A percentile compares a stretch with the other conserved stretches of the same genome.
These are phyloP conservation scores for Anthrax anthrax DNA, from an alignment of 2,888 invertebrate species.

Conservation along the genomic window DNA sequence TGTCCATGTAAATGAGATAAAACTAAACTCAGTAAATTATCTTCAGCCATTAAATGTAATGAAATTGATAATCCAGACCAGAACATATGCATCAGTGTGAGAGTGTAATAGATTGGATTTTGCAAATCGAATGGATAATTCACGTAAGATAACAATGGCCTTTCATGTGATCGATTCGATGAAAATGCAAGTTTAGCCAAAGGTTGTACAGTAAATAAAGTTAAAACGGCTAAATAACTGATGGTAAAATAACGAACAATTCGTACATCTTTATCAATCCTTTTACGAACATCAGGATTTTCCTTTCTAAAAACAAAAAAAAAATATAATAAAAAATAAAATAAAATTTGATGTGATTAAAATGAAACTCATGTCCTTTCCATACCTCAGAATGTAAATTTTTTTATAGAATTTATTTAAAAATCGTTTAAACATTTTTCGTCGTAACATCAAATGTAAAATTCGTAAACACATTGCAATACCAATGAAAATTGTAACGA, in stretches of 20 bases:
- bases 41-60: neutral
- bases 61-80: neutral
- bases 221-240: neutral
- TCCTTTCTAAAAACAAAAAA: neutral
- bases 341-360: too few species aligned
- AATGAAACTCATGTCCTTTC: too few species aligned
- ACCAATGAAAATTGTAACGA: too few species aligned
- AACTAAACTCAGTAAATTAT: neutral
- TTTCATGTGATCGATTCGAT: too few species aligned
- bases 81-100: neutral
- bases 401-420: neutral
- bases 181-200: too few species aligned
- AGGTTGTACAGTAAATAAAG: too few species aligned
- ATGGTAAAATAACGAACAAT: neutral
- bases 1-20: neutral
- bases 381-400: neutral
- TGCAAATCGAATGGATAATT: too few species aligned
- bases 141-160: too few species aligned
- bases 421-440: too few species aligned
- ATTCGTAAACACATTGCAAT: too few species aligned
- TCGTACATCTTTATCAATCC: neutral
- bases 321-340: too few species aligned
- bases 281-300: neutral
- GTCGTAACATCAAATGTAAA: too few species aligned
- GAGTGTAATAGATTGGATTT: neutral